These are phyloP conservation scores for Plutomurus gul DNA, from an alignment of 1,140 invertebrate species.

Conservation along the genomic window DNA sequence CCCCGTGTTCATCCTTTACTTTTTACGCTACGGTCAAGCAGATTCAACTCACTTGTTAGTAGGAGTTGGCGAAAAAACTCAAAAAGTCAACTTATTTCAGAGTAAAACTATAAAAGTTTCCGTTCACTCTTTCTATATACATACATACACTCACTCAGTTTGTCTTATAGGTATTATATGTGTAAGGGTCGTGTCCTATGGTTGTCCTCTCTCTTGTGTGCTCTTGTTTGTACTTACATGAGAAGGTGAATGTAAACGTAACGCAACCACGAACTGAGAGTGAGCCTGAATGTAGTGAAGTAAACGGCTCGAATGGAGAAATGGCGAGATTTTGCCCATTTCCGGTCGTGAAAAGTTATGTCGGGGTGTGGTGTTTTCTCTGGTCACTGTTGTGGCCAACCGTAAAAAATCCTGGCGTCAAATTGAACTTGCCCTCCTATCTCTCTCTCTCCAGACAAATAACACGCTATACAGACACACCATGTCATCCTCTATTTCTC, in stretches of 20 bases:
- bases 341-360: conserved; percentile 53
- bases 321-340: conserved; percentile 51
- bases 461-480: neutral
- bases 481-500: neutral
- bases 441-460: neutral
- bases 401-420: conserved; percentile 47
- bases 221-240: no score
- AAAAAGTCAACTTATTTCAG: no score
- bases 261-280: neutral
- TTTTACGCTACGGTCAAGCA: no score
- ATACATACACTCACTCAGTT: no score
- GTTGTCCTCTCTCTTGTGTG: no score
- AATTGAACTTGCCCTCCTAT: conserved; percentile 39
- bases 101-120: no score
- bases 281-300: neutral
- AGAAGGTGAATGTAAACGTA: neutral
- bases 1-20: no score
- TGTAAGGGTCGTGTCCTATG: no score
- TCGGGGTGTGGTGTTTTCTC: conserved; percentile 52
- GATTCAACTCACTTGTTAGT: no score
- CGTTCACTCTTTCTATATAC: no score
- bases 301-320: neutral
- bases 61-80: no score
- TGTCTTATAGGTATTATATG: no score
- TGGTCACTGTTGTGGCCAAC: conserved; percentile 53